These are phyloP conservation scores for Aplocera efformata DNA, from an alignment of 2,888 invertebrate species.

Conservation along the genomic window DNA sequence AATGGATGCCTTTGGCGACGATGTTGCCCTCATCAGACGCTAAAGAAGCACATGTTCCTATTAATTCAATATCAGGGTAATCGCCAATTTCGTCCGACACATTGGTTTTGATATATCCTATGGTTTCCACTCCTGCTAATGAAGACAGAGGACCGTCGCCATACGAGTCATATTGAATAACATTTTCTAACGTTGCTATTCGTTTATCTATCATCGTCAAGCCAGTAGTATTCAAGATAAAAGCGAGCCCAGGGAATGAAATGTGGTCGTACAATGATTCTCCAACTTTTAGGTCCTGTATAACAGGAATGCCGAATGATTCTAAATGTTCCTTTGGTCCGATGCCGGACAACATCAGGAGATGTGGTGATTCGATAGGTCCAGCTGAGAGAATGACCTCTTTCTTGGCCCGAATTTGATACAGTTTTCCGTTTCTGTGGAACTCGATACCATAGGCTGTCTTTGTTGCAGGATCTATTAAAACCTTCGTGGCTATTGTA, in stretches of 20 bases:
- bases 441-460: slow-evolving; percentile 61
- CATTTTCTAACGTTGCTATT: slow-evolving; percentile 48
- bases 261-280: slow-evolving; percentile 85
- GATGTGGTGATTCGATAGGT: slow-evolving; percentile 89
- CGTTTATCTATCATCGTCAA: slow-evolving; percentile 49
- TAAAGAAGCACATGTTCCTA: slow-evolving; percentile 80
- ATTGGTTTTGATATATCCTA: slow-evolving; percentile 81
- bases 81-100: slow-evolving; percentile 73
- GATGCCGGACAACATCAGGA: slow-evolving; percentile 84
- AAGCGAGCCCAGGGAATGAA: slow-evolving; percentile 79
- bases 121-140: slow-evolving; percentile 79
- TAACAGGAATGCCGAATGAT: slow-evolving; percentile 78
- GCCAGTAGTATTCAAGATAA: slow-evolving; percentile 69
- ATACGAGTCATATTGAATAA: slow-evolving; percentile 54
- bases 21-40: slow-evolving; percentile 76
- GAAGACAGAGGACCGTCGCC: slow-evolving; percentile 78
- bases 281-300: slow-evolving; percentile 84
- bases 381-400: slow-evolving; percentile 85
- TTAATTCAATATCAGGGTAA: slow-evolving; percentile 83
- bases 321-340: slow-evolving; percentile 82
- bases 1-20: slow-evolving; percentile 58
- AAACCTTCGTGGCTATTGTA: slow-evolving; percentile 78
- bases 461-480: slow-evolving; percentile 79
- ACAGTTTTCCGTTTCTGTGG: slow-evolving; percentile 63
- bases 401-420: slow-evolving; percentile 62